These are phyloP conservation scores for Odobenus rosmarus DNA, from an alignment of 2,113 vertebrate species.

Conservation along the genomic window DNA sequence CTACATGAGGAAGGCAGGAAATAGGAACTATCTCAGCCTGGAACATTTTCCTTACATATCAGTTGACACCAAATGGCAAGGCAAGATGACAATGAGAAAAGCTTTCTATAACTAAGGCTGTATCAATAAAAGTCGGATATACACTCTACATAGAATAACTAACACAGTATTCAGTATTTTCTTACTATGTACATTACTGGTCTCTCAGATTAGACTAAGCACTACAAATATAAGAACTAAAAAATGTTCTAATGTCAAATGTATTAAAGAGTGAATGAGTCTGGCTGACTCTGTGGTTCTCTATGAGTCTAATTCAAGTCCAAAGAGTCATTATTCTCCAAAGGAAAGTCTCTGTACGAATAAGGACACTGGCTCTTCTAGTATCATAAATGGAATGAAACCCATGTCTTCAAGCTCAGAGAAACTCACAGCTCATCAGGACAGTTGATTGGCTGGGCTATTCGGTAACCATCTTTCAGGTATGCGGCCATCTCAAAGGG, in stretches of 20 bases:
- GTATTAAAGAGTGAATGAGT: background rate
- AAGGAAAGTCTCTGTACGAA: background rate
- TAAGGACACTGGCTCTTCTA: background rate
- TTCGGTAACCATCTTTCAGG: slow-evolving; percentile 98
- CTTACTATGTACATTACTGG: background rate
- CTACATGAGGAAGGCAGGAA: background rate
- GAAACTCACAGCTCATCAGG: slow-evolving; percentile 97
- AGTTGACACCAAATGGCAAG: background rate
- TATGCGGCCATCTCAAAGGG: slow-evolving; percentile 99
- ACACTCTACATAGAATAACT: background rate
- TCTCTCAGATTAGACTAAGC: background rate
- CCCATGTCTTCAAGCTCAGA: background rate
- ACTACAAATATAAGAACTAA: background rate
- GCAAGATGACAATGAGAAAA: background rate
- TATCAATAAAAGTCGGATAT: background rate
- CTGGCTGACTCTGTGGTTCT: background rate
- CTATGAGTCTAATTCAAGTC: background rate
- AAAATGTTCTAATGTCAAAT: background rate
- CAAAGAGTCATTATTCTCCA: background rate
- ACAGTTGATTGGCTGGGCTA: slow-evolving; percentile 99
- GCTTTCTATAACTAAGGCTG: background rate
- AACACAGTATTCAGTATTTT: background rate
- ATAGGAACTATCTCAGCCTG: background rate
- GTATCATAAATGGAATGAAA: background rate
- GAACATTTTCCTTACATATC: background rate